Base-by-base conservation (phyloP, 2,113 vertebrate species). In the Nannobrachium achirus region DNA sequence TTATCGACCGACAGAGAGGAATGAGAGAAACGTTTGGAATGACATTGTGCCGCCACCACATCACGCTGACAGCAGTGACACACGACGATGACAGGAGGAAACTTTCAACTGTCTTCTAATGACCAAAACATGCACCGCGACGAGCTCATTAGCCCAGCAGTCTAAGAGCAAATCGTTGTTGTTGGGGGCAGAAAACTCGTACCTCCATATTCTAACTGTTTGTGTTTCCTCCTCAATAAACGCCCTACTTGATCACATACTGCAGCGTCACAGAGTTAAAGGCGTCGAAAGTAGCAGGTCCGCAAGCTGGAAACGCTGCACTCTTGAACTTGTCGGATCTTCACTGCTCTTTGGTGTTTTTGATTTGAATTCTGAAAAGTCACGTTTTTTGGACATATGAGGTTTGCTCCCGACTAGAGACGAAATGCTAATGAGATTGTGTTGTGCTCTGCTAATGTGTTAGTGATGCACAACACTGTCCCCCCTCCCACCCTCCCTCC, bases 141-240 rank as follows among this genome's bases (percentile, higher is more conserved):
- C 87, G 80, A 84, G 76, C 76, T 89, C 92, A 92, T 92, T 90
- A 91, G 82, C 81, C 73, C 61, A 66, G 55, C 62, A 82, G 77
- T 86, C 76, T 83, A 82, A 83, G 75, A 89, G 85, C 76, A 86
- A 84, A 90, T 88, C 79, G 83, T 33, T 33, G 25, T 33, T 33
- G 25, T 33, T 33, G 25, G 25, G n/a, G 25, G 25, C 25, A 33
- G 25, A 33, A 33, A 33, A 5, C 25, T 33, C 25, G 3, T 33
- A 33, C 6, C 25, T 33, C 25, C 25, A 33, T 33, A 33, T 33
- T 33, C 25, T 33, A 33, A 33, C 25, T 33, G n/a, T n/a, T n/a
- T n/a, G n/a, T n/a, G n/a, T 33, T 4, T 2, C 6, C 6, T 33
- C 25, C 3, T 2, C 3, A 1, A 33, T 33, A 4, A 33, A 33